Evolutionary conservation across 2,888 invertebrate genomes (phyloP), one percentile per base, ranked within the genome.

Genomic region (Artemia sinica): DNA sequence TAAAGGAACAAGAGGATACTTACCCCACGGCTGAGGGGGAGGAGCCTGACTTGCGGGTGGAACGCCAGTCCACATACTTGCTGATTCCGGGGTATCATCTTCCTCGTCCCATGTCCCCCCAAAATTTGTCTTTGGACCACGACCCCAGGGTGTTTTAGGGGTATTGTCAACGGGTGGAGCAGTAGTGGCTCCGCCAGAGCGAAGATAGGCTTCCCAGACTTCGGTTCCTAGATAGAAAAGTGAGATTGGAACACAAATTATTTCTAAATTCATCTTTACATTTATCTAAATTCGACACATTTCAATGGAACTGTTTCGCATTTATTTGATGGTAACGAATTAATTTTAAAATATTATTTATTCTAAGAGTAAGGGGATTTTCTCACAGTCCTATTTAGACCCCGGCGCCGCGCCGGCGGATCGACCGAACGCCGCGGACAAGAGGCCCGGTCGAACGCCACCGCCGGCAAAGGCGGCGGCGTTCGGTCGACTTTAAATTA

Each of bases 51-150:
- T 71, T 71, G 84, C 85, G 50, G 77, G 77, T 49, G 80, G 77
- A 67, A 85, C 84, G 8, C 89, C 90, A 14, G 88, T 89, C 92
- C 92, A 92, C 70, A 91, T 89, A 76, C 88, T 91, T 41, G 87
- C 87, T 13, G 86, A 86, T 74, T 91, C 91, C 0, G 84, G 82
- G 6, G 84, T 84, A 74, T 91, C 91, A 73, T 92, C 91, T 74
- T 93, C 92, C 77, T 92, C 93, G 58, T 92, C 93, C 93, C 93
- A 95, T 0, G 91, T 92, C 5, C 93, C 92, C 12, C 92, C 92
- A 70, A 76, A 88, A 77, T 93, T 91, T 11, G 89, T 88, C 3
- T 90, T 87, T 0, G 92, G 91, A 0, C 91, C 92, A 76, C 92
- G 91, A 8, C 91, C 91, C 92, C 92, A 92, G 1, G 92, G 91